Evolutionary conservation across 2,113 vertebrate genomes (phyloP).

Genomic region (Saimiri boliviensis): DNA sequence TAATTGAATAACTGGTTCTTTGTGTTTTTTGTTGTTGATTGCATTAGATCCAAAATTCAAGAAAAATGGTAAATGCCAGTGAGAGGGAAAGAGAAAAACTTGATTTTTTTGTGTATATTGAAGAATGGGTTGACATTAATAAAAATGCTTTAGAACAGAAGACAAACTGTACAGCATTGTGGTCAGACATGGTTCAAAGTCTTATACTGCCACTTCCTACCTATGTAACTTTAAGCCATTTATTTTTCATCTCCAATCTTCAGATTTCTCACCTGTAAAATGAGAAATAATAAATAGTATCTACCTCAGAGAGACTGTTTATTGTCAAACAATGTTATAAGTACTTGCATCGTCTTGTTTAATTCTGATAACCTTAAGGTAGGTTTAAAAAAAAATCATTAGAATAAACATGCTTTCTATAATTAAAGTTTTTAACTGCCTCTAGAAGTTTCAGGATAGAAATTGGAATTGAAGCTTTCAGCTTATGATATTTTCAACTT

Average conservation of each 20-base stretch:
- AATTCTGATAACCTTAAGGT: not conserved
- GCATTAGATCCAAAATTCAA: slow-evolving; percentile 18
- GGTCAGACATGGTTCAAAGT: not conserved
- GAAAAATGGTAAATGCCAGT: slow-evolving; percentile 8
- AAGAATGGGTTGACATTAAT: not conserved
- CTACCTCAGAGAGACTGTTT: slow-evolving; percentile 58
- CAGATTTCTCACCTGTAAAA: slow-evolving; percentile 36
- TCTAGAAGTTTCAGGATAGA: not conserved
- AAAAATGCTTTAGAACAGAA: not conserved
- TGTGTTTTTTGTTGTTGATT: slow-evolving; percentile 55
- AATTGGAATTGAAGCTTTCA: not conserved
- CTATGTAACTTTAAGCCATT: slow-evolving; percentile 10
- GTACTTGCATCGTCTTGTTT: not conserved
- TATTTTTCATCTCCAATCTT: not conserved
- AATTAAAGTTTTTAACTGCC: slow-evolving; percentile 9
- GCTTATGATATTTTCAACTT: not conserved
- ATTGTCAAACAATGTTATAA: not conserved
- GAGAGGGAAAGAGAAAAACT: not conserved
- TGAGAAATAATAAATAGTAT: slow-evolving; percentile 66
- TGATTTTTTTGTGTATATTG: not conserved
- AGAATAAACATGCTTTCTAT: not conserved
- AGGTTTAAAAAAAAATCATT: not conserved
- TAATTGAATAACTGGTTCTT: slow-evolving; percentile 16
- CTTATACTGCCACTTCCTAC: slow-evolving; percentile 7
- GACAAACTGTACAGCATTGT: not conserved